Evolutionary conservation across 2,888 invertebrate genomes (phyloP), one percentile per base, ranked within the genome.

Genomic region (Rhamnusium bicolor): DNA sequence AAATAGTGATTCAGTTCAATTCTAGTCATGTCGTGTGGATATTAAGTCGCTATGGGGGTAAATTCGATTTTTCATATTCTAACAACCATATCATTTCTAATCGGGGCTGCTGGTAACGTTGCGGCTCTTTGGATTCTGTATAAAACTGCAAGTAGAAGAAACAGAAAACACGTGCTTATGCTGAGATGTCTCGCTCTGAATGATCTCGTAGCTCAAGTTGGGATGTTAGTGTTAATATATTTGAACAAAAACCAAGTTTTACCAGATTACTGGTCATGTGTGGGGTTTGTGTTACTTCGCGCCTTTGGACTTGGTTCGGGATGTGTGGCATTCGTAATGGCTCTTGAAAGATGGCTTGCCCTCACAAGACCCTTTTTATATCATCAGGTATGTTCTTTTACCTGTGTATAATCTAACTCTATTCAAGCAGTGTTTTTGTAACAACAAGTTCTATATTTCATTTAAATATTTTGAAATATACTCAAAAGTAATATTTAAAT

Each of bases 251-350:
- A 88, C 78, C 78, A 88, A n/a, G 82, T 88, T 6, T 79, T 86
- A 7, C 88, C 89, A 56, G 87, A 89, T 70, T 89, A 89, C 78
- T 88, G 88, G 82, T 91, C 91, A 85, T 95, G 95, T 88, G 91
- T 90, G 32, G 87, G 91, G 76, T 90, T 94, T 78, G 94, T 96
- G 5, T 89, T 94, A 67, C 92, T 95, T 89, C 91, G 96, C 73
- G 92, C 94, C 79, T 96, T 96, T 88, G 96, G 96, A 61, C 90
- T 96, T 72, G 95, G 95, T 84, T 95, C 96, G 80, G 96, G 96
- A 53, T 95, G 95, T 88, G 95, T 96, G 82, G 95, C 96, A 19
- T 92, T 95, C 84, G 94, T 96, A 71, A 96, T 96, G 96, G 96
- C 96, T 10, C 91, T 93, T 40, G 96, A 96, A 88, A 90, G 96